These are phyloP conservation scores for Eugnorisma glareosa DNA, from an alignment of 2,888 invertebrate genomes.

Conservation along the genomic window DNA sequence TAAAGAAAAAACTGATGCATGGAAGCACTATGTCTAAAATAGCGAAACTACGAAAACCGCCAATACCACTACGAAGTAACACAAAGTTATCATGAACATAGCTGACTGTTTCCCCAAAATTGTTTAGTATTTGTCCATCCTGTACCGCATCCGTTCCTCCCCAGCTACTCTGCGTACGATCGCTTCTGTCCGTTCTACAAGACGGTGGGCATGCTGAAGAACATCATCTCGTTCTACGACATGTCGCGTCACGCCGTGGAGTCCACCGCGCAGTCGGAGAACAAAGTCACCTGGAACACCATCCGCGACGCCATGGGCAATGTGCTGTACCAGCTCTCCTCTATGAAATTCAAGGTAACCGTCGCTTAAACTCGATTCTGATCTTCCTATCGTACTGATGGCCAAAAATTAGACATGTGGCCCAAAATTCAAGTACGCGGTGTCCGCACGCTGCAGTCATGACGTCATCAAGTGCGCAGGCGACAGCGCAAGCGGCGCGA, in stretches of 20 bases:
- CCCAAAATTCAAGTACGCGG: background rate
- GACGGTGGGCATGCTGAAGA: slow-evolving; percentile 99
- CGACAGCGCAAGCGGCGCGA: background rate
- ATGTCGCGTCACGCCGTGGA: slow-evolving; percentile 99
- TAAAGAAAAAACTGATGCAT: background rate
- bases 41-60: background rate
- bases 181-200: slow-evolving; percentile 99
- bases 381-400: background rate
- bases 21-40: too few relatives aligned
- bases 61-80: background rate
- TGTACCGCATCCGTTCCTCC: background rate
- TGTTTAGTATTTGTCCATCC: background rate
- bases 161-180: slow-evolving; percentile 96
- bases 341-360: slow-evolving; percentile 91
- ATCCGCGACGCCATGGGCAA: slow-evolving; percentile 99
- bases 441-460: background rate
- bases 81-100: too few relatives aligned
- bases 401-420: background rate
- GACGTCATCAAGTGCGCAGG: background rate
- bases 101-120: too few relatives aligned
- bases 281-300: slow-evolving; percentile 98
- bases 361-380: background rate
- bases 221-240: slow-evolving; percentile 99
- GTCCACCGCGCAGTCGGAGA: slow-evolving; percentile 99
- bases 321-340: slow-evolving; percentile 98